A percentile compares a stretch with the other conserved stretches of the same genome.
Evolutionary conservation across 2,888 invertebrate species (phyloP).

Genomic region (Diarsia mendica): DNA sequence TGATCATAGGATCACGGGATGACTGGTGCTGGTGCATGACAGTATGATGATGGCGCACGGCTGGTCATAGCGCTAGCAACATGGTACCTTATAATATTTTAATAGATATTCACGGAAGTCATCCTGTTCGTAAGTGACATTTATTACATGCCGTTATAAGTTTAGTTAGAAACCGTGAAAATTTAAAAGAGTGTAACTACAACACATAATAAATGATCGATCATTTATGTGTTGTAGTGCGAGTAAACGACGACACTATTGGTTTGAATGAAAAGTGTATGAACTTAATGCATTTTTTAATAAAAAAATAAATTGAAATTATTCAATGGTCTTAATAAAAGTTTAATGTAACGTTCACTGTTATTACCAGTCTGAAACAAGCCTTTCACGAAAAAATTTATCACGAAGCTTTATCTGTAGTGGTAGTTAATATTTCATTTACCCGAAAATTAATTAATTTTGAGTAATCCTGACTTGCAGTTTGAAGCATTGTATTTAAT

Average conservation of each 20-base stretch:
- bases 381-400: not conserved
- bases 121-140: too few relatives aligned
- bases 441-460: conserved; percentile 52
- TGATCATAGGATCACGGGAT: too few relatives aligned
- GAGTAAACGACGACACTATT: not conserved
- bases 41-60: too few relatives aligned
- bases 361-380: not conserved
- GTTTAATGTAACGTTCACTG: not conserved
- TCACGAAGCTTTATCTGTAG: not conserved
- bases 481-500: conserved; percentile 54
- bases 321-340: not conserved
- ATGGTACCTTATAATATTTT: too few relatives aligned
- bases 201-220: too few relatives aligned
- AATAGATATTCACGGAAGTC: too few relatives aligned
- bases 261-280: not conserved
- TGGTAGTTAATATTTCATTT: conserved; percentile 22
- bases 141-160: too few relatives aligned
- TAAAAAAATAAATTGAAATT: not conserved
- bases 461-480: conserved; percentile 61
- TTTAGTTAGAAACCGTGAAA: too few relatives aligned
- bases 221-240: not conserved
- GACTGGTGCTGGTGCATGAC: too few relatives aligned
- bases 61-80: too few relatives aligned
- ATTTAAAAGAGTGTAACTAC: too few relatives aligned
- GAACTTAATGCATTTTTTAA: not conserved